Percentiles rank a stretch among this genome's conserved stretches.
Evolutionary conservation across 2,113 vertebrate species (phyloP).

Genomic region (Oostethus manadensis): DNA sequence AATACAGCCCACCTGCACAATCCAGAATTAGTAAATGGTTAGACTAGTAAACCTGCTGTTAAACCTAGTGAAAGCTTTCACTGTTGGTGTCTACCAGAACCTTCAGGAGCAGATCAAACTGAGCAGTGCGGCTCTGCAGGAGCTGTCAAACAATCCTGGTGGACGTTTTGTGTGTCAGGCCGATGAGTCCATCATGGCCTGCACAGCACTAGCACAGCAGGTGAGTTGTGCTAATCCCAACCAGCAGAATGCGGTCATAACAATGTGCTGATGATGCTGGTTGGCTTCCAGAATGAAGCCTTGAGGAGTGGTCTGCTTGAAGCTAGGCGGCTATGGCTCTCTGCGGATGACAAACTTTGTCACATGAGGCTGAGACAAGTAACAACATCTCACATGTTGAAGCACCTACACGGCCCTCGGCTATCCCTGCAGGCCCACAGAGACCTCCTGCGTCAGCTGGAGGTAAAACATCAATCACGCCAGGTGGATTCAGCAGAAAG

Average conservation of each 20-base stretch:
- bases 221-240: conserved; percentile 47
- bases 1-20: no score
- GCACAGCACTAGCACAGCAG: conserved; percentile 61
- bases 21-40: no score
- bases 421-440: conserved; percentile 67
- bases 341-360: conserved; percentile 55
- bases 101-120: conserved; percentile 69
- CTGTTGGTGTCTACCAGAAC: conserved; percentile 55
- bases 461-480: conserved; percentile 68
- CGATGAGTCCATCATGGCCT: conserved; percentile 54
- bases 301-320: conserved; percentile 59
- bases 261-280: not conserved
- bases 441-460: conserved; percentile 65
- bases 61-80: no score
- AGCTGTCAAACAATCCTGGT: conserved; percentile 55
- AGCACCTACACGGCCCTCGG: conserved; percentile 52
- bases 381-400: conserved; percentile 59
- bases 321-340: conserved; percentile 68
- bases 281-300: conserved; percentile 57
- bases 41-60: no score
- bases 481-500: not conserved
- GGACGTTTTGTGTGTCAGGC: conserved; percentile 17
- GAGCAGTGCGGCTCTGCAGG: conserved; percentile 70
- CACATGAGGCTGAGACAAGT: conserved; percentile 52
- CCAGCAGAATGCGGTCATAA: not conserved